Base-by-base conservation (phyloP, 2,113 vertebrate genomes). In the Brachyhypopomus occidentalis region DNA sequence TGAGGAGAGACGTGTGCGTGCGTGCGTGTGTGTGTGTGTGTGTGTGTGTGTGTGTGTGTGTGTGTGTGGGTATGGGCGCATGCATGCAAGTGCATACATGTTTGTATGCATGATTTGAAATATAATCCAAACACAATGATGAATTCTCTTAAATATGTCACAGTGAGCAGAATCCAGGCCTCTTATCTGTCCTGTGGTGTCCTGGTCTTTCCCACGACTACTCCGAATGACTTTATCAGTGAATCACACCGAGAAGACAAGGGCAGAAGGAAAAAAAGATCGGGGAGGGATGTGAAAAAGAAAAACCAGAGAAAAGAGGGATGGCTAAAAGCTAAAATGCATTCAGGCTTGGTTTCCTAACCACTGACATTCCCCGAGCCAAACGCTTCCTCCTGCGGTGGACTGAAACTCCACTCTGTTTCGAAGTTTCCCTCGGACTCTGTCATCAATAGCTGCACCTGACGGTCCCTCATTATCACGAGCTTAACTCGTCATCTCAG, bases 341-440 rank as follows among this genome's bases (percentile, higher is more conserved):
- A 78, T 87, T 92, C 80, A 34, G 86, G 86, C 88, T 90, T 34
- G 17, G 45, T 45, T 67, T 87, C 88, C 23, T 88, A 84, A 82
- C 88, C 93, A 88, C 91, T 95, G 91, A 91, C 87, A 91, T 92
- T 91, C 95, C 95, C 94, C 89, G 90, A 87, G 77, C 79, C 63
- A 6, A 12, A 89, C 41, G 5, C 41, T 9, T 7, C 5, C 5
- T 41, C 41, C 41, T 41, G 41, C 9, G 41, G 41, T 41, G 9
- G 41, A 7, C 41, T 9, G 41, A 7, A 41, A 7, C 41, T 41
- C 2, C 41, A 41, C 5, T 78, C 56, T 25, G 56, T 58, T 71
- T 45, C 41, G 55, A 71, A 60, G 9, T 9, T 41, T 41, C 9
- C 30, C 30, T 30, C 30, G 3, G 30, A 30, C 30, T 30, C 30